Evolutionary conservation across 1,140 invertebrate genomes (phyloP), one percentile per base, ranked within the genome.

Genomic region (Pogonus chalceus): DNA sequence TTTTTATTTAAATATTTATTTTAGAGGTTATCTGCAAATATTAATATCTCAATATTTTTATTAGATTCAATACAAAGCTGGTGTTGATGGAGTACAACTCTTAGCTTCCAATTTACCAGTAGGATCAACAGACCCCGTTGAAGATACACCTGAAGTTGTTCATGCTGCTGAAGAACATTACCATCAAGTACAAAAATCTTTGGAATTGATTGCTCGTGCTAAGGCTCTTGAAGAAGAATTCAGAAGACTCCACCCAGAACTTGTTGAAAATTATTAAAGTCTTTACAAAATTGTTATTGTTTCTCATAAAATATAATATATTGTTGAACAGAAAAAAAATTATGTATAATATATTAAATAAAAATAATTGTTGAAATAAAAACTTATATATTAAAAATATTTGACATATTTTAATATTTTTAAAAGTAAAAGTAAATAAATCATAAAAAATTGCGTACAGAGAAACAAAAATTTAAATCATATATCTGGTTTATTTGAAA

Each of bases 81-180:
- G 37, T 43, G 37, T 12, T 12, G 37, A 43, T 4, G 37, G 48
- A 14, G 20, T 49, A 9, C 48, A 24, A 18, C 4, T 55, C 35
- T 43, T 55, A 2, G 54, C 57, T n/a, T 46, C 54, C 24, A 57
- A 61, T 31, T 22, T 53, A 3, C 48, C 23, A 2, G 59, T 43
- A 12, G 37, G 37, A 43, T 43, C 37, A 7, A 43, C 56, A 2
- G 35, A 56, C 7, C 37, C 49, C 22, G 57, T 58, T 2, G 31
- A 57, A 23, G 59, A 61, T 23, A 61, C 59, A n/a, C 59, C 59
- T 9, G 59, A 61, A 59, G 59, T 61, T 3, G 53, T 54, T 14
- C 54, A 57, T 2, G 59, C 59, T 18, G 59, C 53, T n/a, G 58
- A 60, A 51, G 54, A 54, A 31, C 54, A 46, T 23, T 58, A 49